phyloP scores from a whole-genome alignment of 1,140 invertebrate genomes.

The Micrasema minimum region DNA sequence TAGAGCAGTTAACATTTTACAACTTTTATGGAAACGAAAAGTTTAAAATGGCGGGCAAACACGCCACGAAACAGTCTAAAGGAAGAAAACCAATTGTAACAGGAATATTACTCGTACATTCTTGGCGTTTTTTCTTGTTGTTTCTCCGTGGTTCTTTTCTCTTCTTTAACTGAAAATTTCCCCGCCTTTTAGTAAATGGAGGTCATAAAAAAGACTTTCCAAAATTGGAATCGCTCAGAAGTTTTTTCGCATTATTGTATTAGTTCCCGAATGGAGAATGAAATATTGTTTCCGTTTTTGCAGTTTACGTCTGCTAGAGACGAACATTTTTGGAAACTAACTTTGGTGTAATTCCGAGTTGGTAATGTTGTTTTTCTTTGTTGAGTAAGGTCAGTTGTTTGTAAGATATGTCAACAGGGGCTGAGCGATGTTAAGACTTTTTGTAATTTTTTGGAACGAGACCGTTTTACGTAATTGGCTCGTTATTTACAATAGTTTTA shows the following conservation, averaged over 20 bases:
- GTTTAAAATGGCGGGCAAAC: constrained; percentile 41
- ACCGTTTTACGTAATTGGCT: too few species aligned
- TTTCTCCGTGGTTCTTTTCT: background rate
- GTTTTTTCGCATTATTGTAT: constrained; percentile 29
- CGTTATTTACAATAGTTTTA: too few species aligned
- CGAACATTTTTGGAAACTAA: constrained; percentile 9
- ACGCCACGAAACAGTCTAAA: constrained; percentile 42
- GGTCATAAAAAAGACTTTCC: constrained; percentile 14
- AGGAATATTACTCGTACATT: too few species aligned
- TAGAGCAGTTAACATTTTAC: constrained; percentile 45
- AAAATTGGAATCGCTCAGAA: constrained; percentile 23
- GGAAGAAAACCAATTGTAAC: constrained; percentile 21
- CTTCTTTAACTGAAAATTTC: constrained; percentile 13
- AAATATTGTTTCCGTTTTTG: constrained; percentile 30
- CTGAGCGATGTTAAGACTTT: too few species aligned
- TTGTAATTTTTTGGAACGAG: too few species aligned
- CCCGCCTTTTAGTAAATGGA: constrained; percentile 13
- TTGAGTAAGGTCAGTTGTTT: constrained; percentile 7
- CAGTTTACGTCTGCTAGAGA: constrained; percentile 16
- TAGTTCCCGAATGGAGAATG: constrained; percentile 24
- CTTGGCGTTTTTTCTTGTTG: constrained; percentile 10
- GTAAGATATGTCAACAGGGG: background rate
- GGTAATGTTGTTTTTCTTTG: background rate
- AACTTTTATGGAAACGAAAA: constrained; percentile 39
- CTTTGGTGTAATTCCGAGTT: background rate